These are phyloP conservation scores for Acanthurus tractus DNA, from an alignment of 2,797 vertebrate species.

Conservation along the genomic window DNA sequence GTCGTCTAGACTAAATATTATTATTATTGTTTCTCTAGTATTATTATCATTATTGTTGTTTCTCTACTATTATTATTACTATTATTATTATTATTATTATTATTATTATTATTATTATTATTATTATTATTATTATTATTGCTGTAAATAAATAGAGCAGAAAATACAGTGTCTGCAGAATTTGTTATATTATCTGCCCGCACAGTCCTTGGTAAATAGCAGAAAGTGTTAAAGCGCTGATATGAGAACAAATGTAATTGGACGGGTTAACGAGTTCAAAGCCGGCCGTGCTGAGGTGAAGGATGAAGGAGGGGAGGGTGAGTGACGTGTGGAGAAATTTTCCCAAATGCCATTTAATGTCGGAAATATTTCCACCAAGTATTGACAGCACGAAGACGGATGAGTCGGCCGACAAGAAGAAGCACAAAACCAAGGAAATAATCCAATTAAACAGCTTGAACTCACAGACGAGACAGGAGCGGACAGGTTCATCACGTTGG, in stretches of 20 bases:
- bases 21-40: not conserved
- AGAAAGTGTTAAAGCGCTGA: conserved; percentile 13
- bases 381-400: conserved; percentile 75
- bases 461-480: not conserved
- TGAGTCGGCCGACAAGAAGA: conserved; percentile 56
- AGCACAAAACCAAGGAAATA: conserved; percentile 41
- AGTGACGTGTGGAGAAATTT: conserved; percentile 74
- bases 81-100: not conserved
- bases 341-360: conserved; percentile 83
- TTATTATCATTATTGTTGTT: not conserved
- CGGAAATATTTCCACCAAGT: conserved; percentile 81
- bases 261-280: conserved; percentile 58
- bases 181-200: not conserved
- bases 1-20: not conserved
- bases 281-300: conserved; percentile 43
- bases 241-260: conserved; percentile 49
- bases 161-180: not conserved
- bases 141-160: not conserved
- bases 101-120: not conserved
- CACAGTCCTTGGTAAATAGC: conserved; percentile 4
- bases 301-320: conserved; percentile 46
- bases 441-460: conserved; percentile 60
- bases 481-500: conserved; percentile 57
- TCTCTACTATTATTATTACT: not conserved
- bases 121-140: not conserved